Evolutionary conservation across 2,888 invertebrate genomes (phyloP), one percentile per base, ranked within the genome.

Genomic region (Caenorhabditis uteleia): DNA sequence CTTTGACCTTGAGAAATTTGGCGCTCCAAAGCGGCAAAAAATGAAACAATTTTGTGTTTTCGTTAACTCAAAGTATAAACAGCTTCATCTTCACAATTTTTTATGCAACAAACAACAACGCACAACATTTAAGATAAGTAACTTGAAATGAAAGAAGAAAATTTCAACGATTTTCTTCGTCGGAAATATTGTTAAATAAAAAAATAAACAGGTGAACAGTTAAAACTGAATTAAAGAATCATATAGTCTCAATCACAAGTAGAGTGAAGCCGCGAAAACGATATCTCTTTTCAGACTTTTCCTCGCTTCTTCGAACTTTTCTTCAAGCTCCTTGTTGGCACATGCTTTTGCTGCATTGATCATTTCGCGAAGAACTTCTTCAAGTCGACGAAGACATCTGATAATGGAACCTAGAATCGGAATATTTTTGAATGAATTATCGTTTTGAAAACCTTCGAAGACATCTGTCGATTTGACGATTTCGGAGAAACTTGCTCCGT

Each of bases 241-340:
- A 50, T 27, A 16, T 38, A 33, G 14, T 47, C 21, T 5, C 25
- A 38, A 4, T 87, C 88, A 93, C 76, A 94, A 87, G 85, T 98
- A 98, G 49, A 98, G 88, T 85, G 95, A 95, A 56, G 97, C 95
- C 21, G 98, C 98, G 86, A 99, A 99, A n/a, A 98, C 92, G 83
- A 99, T 99, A 85, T 98, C 98, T 73, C 98, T 88, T 85, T 98
- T 99, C 57, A 98, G 89, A 68, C 91, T 85, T 80, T 70, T 62
- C 12, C 77, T 66, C 1, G 81, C 76, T 23, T 55, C 50, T 38
- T 79, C 78, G 47, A 82, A 78, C 36, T 90, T 91, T 73, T 69
- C 62, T 49, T 74, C 74, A 34, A 82, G 59, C 12, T 72, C 72
- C 25, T 66, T 59, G 53, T 77, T 78, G 21, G 72, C 68, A 38